These are phyloP conservation scores for Coremacera marginata DNA, from an alignment of 2,888 invertebrate species.

Conservation along the genomic window DNA sequence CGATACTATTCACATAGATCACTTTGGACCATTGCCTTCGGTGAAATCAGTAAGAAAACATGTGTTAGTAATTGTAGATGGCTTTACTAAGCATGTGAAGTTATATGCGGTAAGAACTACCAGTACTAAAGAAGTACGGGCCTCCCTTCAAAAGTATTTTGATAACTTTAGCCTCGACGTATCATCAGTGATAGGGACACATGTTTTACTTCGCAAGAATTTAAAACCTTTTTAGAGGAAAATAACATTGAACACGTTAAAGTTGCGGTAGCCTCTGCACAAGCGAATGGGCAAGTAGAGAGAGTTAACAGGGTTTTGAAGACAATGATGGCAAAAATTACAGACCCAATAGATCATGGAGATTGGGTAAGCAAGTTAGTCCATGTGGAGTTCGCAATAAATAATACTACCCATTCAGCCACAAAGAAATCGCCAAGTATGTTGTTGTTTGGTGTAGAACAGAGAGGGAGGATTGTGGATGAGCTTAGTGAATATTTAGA, in stretches of 20 bases:
- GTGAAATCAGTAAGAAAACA: too few species aligned
- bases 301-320: too few species aligned
- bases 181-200: slow-evolving; percentile 29
- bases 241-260: slow-evolving; percentile 24
- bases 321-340: slow-evolving; percentile 25
- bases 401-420: not conserved
- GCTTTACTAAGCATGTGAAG: too few species aligned
- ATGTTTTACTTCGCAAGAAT: slow-evolving; percentile 35
- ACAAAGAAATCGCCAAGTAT: slow-evolving; percentile 1
- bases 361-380: too few species aligned
- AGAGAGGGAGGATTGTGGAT: too few species aligned
- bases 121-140: too few species aligned
- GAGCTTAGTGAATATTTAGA: not conserved
- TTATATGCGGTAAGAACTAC: too few species aligned
- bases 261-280: slow-evolving; percentile 19
- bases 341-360: slow-evolving; percentile 18
- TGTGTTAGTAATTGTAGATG: too few species aligned
- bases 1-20: slow-evolving; percentile 12
- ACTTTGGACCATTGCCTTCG: too few species aligned
- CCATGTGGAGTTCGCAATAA: too few species aligned
- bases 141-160: slow-evolving; percentile 22
- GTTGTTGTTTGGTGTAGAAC: not conserved
- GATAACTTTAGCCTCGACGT: slow-evolving; percentile 22
- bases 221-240: not conserved
- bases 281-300: slow-evolving; percentile 34